Base-by-base conservation (phyloP, 2,797 vertebrate genomes). In the Luscinia luscinia region DNA sequence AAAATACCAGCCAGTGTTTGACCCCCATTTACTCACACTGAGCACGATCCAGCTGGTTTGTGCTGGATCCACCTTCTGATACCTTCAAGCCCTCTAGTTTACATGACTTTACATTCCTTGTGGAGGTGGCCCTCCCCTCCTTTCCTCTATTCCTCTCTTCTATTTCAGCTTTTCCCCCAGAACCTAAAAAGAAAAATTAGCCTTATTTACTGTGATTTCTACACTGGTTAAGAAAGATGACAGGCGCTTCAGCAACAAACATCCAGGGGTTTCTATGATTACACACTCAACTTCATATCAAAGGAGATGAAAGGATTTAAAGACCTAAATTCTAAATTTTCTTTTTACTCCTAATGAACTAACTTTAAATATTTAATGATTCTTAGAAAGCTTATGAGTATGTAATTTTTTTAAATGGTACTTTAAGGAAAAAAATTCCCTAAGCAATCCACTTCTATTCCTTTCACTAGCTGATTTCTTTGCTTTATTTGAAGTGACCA, bases 321-420 rank as follows among this genome's bases (percentile, higher is more conserved):
- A 15, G 15, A 69, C 77, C 93, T 97, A 94, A 95, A 90, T 95
- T 84, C 74, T 94, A 94, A 92, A 34, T n/a, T 45, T 51, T 49
- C 66, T 67, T 83, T 89, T 67, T 89, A 84, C 68, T 86, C 34
- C 5, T 94, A 91, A 94, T 84, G 76, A 95, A 81, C 32, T 66
- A 94, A 93, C 69, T 94, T 97, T 96, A 96, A 97, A 97, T 97
- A 96, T 97, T 97, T 97, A 96, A 96, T 90, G 46, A 95, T 64
- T 73, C 87, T 94, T 93, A 93, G 78, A 94, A 95, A 93, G 89
- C 74, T 93, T 90, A 63, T 69, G 67, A 46, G 41, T 82, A 92
- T 45, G 9, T 83, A 84, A 62, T 54, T 87, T 77, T 94, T 81
- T 75, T 14, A 30, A 93, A 89, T 22, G 11, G 30, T 51, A 45